These are phyloP conservation scores for Melikaiella ostensackeni DNA, from an alignment of 2,888 invertebrate genomes.

Conservation along the genomic window DNA sequence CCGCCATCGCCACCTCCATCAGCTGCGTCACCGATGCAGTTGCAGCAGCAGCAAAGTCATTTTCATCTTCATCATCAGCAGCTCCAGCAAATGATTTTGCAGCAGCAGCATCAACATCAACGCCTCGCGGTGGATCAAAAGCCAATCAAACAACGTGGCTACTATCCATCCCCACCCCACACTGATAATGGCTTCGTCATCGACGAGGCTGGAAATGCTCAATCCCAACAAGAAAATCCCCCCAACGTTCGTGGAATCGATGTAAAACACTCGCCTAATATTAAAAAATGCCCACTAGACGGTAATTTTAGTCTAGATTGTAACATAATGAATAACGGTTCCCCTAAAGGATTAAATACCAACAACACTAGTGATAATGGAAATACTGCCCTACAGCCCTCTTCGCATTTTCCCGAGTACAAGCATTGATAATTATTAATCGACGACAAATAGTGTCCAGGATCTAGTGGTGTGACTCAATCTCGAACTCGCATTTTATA, in stretches of 20 bases:
- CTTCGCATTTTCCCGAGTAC: constrained; percentile 75
- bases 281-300: constrained; percentile 73
- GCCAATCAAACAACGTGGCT: constrained; percentile 70
- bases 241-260: constrained; percentile 70
- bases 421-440: constrained; percentile 76
- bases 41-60: constrained; percentile 77
- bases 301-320: constrained; percentile 75
- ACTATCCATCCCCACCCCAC: constrained; percentile 70
- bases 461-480: constrained; percentile 74
- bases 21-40: constrained; percentile 55
- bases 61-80: constrained; percentile 80
- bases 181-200: constrained; percentile 67
- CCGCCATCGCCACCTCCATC: constrained; percentile 77
- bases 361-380: constrained; percentile 75
- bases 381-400: constrained; percentile 75
- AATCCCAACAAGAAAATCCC: constrained; percentile 69
- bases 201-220: constrained; percentile 71
- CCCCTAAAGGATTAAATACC: constrained; percentile 71
- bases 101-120: constrained; percentile 55
- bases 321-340: constrained; percentile 73
- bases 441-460: constrained; percentile 74
- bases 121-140: constrained; percentile 66
- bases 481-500: constrained; percentile 76
- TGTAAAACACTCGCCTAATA: constrained; percentile 75
- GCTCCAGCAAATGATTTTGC: constrained; percentile 44